Base-by-base conservation (phyloP, 2,797 vertebrate species). In the Knipowitschia caucasica region DNA sequence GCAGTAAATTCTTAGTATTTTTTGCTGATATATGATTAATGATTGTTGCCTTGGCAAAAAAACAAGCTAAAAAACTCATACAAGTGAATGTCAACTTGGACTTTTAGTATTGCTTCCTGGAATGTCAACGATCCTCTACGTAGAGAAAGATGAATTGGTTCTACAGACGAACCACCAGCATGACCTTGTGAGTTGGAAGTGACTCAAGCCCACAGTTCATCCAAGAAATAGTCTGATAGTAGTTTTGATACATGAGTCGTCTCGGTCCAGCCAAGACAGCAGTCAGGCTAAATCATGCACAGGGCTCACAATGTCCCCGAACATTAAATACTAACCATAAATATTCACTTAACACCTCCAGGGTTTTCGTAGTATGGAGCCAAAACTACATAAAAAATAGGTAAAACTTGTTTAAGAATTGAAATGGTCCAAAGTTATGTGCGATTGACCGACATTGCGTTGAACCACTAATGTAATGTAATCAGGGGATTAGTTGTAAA, bases 281-380 rank as follows among this genome's bases (percentile, higher is more conserved):
- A 17, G 69, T 64, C 36, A 53, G 39, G 53, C 47, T 62, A 53
- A 67, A 77, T 78, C 44, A 69, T 29, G 49, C 42, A 52, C 25
- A 63, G 55, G 64, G 55, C 62, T 50, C 54, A 64, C 65, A 53
- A 47, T 18, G 35, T 50, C 21, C 45, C 65, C 14, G n/a, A 56
- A 61, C 51, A 26, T 54, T 67, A 68, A 45, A 64, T 66, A 51
- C 26, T 40, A 53, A 27, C 53, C 2, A 17, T 74, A 67, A 68
- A 67, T 58, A 66, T 29, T 56, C 53, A 49, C 30, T 49, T 12
- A 23, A 46, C 29, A 24, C 53, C 55, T 50, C 56, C 20, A 42
- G 17, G 18, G 27, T 53, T 63, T 50, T 62, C 43, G 59, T 31
- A 39, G 46, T 36, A 36, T 25, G 1, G 7, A 15, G 3, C 40